These are phyloP conservation scores for Steinernema carpocapsae DNA, from an alignment of 2,888 invertebrate genomes.

Conservation along the genomic window DNA sequence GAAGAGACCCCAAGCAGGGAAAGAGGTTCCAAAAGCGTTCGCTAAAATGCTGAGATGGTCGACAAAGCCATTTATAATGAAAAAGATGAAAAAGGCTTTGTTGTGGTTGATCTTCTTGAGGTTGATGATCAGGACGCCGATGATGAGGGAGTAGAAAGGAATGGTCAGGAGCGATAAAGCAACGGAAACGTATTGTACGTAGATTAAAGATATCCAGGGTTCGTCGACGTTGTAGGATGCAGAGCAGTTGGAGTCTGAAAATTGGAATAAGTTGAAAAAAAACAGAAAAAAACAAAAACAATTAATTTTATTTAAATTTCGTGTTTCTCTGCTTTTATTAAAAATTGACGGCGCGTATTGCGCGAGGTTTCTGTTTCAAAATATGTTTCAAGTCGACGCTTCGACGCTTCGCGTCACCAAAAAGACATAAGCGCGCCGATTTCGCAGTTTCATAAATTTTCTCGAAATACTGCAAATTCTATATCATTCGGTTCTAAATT, in stretches of 20 bases:
- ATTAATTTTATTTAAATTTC: not conserved
- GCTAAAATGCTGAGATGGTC: slow-evolving; percentile 7
- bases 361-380: too few relatives aligned
- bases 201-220: not conserved
- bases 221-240: not conserved
- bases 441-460: too few relatives aligned
- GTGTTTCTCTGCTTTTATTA: too few relatives aligned
- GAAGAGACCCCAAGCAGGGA: slow-evolving; percentile 26
- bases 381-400: too few relatives aligned
- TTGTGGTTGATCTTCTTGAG: not conserved
- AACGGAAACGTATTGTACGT: slow-evolving; percentile 9
- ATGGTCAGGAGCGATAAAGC: slow-evolving; percentile 7
- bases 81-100: slow-evolving; percentile 34
- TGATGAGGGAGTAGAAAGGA: not conserved
- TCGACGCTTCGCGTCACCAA: too few relatives aligned
- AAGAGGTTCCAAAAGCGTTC: slow-evolving; percentile 20
- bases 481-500: too few relatives aligned
- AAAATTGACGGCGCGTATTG: too few relatives aligned
- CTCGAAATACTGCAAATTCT: too few relatives aligned
- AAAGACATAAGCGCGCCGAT: too few relatives aligned
- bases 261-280: not conserved
- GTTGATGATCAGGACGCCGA: slow-evolving; percentile 1
- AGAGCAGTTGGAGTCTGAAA: slow-evolving; percentile 1
- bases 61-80: slow-evolving; percentile 1
- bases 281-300: not conserved